Evolutionary conservation across 2,888 invertebrate genomes (phyloP).

Genomic region (Drosophila quinaria): DNA sequence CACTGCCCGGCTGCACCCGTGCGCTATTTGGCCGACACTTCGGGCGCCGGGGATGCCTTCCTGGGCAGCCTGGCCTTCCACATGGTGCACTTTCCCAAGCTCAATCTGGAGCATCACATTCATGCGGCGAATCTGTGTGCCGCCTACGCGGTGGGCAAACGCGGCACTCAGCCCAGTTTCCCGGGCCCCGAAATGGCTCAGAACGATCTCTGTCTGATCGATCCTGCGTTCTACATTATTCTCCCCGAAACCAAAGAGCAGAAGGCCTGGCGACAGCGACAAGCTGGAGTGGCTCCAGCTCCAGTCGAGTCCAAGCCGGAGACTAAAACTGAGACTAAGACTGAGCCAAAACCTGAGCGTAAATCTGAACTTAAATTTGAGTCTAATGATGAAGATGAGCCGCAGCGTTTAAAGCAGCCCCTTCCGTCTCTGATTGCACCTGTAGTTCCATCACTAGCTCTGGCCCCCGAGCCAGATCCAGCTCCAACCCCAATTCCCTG

Average conservation of each 20-base stretch:
- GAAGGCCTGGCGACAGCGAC: not conserved
- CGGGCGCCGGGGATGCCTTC: slow-evolving; percentile 96
- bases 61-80: slow-evolving; percentile 95
- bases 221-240: slow-evolving; percentile 36
- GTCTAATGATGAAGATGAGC: not conserved
- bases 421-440: not conserved
- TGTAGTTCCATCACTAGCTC: not conserved
- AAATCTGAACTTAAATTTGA: not conserved
- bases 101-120: slow-evolving; percentile 89
- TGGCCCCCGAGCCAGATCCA: too few species aligned
- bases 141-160: slow-evolving; percentile 89
- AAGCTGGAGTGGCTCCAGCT: not conserved
- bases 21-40: slow-evolving; percentile 91
- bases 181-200: slow-evolving; percentile 28
- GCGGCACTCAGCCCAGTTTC: slow-evolving; percentile 58
- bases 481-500: not conserved
- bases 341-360: not conserved
- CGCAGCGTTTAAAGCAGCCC: not conserved
- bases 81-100: slow-evolving; percentile 88
- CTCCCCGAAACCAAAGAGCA: slow-evolving; percentile 3
- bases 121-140: slow-evolving; percentile 92
- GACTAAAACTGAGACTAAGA: not conserved
- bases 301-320: not conserved
- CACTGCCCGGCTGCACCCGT: slow-evolving; percentile 90
- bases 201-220: slow-evolving; percentile 19